Evolutionary conservation across 2,888 invertebrate genomes (phyloP).

Genomic region (Orthosia incerta): DNA sequence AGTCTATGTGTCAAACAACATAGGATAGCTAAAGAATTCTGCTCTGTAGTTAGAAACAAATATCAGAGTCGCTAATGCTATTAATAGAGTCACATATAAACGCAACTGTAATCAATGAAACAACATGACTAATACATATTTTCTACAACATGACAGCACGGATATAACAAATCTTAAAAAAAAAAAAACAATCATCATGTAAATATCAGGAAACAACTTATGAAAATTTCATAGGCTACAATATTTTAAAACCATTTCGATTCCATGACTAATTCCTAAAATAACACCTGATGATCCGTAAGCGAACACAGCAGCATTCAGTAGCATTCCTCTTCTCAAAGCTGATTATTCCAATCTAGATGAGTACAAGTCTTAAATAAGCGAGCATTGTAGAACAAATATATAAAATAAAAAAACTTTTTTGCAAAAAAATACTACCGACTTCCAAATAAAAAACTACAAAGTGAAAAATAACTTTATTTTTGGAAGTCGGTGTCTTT

Average conservation of each 20-base stretch:
- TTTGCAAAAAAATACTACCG: too few species aligned
- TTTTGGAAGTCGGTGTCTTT: too few species aligned
- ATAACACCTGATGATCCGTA: too few species aligned
- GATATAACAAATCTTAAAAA: constrained; percentile 43
- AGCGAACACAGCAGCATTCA: constrained; percentile 32
- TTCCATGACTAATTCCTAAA: too few species aligned
- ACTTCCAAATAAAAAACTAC: too few species aligned
- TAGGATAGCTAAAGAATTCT: neutral
- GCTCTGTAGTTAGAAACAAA: neutral
- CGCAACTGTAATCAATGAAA: constrained; percentile 45
- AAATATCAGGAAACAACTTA: too few species aligned
- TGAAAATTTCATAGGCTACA: too few species aligned
- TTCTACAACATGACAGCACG: constrained; percentile 47
- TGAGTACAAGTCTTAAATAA: constrained; percentile 40
- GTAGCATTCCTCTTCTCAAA: constrained; percentile 39
- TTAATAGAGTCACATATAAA: constrained; percentile 46
- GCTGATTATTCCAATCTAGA: constrained; percentile 39
- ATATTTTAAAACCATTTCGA: too few species aligned
- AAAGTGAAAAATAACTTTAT: too few species aligned
- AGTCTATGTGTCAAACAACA: neutral
- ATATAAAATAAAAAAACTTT: too few species aligned
- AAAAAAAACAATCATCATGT: too few species aligned
- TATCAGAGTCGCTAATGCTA: constrained; percentile 14
- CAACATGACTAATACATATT: constrained; percentile 36
- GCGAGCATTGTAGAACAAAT: constrained; percentile 41